A percentile compares a stretch with the other conserved stretches of the same genome.
Evolutionary conservation across 2,888 invertebrate species (phyloP).

Genomic region (Stenolophus ochropezus): DNA sequence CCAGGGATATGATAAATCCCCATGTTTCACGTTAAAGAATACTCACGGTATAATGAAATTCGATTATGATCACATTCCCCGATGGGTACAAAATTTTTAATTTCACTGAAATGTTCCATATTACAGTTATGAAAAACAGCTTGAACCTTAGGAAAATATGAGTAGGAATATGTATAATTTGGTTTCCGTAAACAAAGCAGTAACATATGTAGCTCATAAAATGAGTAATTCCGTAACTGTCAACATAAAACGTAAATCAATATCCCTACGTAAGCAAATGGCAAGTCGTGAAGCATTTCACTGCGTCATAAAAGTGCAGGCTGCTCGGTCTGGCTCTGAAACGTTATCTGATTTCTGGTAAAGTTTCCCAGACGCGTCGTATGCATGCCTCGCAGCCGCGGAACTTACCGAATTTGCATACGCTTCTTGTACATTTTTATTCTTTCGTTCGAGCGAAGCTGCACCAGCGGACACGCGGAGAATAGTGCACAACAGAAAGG

Average conservation of each 20-base stretch:
- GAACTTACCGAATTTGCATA: constrained; percentile 56
- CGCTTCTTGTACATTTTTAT: constrained; percentile 58
- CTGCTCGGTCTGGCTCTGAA: constrained; percentile 27
- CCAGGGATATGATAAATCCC: no score
- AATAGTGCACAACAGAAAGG: neutral
- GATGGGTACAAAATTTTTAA: no score
- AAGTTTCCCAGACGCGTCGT: constrained; percentile 17
- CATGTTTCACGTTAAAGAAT: no score
- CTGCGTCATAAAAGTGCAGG: constrained; percentile 32
- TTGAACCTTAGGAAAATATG: neutral
- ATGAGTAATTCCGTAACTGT: constrained; percentile 22
- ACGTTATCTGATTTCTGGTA: constrained; percentile 49
- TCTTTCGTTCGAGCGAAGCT: constrained; percentile 46
- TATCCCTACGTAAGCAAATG: constrained; percentile 39
- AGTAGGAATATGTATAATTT: neutral
- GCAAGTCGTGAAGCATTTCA: constrained; percentile 31
- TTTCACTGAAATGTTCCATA: no score
- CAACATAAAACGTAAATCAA: constrained; percentile 38
- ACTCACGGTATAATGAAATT: no score
- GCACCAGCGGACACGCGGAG: neutral
- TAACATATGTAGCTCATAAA: constrained; percentile 35
- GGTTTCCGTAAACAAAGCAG: constrained; percentile 37
- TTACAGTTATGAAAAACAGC: no score
- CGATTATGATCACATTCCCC: no score
- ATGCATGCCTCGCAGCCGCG: constrained; percentile 33